These are phyloP conservation scores for Paralichthys olivaceus DNA, from an alignment of 2,113 vertebrate genomes.

Conservation along the genomic window DNA sequence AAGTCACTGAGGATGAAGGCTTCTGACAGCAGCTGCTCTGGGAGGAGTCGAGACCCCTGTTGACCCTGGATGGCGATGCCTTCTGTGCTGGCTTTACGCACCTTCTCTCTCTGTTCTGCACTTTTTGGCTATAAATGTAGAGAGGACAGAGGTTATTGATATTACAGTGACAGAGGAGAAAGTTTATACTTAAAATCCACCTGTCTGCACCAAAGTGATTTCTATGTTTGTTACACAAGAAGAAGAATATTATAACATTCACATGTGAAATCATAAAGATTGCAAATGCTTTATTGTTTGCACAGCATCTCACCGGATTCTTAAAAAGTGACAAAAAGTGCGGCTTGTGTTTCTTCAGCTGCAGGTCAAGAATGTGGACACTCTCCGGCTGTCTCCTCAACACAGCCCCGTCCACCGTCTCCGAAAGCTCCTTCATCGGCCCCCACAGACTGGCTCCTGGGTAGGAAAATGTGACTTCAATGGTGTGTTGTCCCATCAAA, in stretches of 20 bases:
- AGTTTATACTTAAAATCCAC: neutral
- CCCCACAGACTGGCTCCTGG: constrained; percentile 97
- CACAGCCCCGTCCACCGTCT: constrained; percentile 91
- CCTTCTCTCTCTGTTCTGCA: constrained; percentile 94
- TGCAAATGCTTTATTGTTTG: neutral
- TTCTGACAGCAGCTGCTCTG: constrained; percentile 93
- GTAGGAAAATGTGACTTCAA: constrained; percentile 1
- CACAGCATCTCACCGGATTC: constrained; percentile 88
- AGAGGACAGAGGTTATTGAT: neutral
- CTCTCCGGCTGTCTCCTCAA: constrained; percentile 92
- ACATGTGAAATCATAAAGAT: neutral
- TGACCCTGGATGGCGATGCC: constrained; percentile 97
- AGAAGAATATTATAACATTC: neutral
- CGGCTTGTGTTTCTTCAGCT: constrained; percentile 96
- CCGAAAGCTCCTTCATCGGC: constrained; percentile 95
- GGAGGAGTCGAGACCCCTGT: constrained; percentile 92
- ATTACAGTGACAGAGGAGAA: neutral
- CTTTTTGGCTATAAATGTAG: constrained; percentile 88
- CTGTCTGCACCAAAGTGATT: too few relatives aligned
- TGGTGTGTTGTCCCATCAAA: neutral
- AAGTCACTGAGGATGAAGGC: constrained; percentile 98
- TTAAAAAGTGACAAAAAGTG: constrained; percentile 95
- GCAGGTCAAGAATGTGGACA: constrained; percentile 91
- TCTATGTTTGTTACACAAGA: neutral
- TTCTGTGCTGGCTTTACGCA: constrained; percentile 96